Evolutionary conservation across 1,140 invertebrate genomes (phyloP), one percentile per base, ranked within the genome.

Genomic region (Bombus confusus): DNA sequence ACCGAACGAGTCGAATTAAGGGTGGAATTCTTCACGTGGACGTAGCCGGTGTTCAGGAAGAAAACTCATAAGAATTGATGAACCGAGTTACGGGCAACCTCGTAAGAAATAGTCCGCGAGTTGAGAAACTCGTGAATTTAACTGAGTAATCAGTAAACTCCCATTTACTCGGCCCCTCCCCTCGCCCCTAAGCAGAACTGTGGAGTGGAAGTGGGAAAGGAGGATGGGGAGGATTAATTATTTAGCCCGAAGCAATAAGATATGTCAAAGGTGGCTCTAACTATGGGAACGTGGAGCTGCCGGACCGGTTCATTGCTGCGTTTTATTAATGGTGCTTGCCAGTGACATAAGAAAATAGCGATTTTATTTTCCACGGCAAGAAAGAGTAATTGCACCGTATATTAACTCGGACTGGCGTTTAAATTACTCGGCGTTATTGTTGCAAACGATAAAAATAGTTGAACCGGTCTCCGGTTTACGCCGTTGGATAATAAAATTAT

Each of bases 91-190:
- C 41, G 39, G 75, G 34, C 28, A 39, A 10, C 62, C 28, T 13
- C 28, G 66, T 68, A 68, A 52, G 69, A 72, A 83, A 83, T 79
- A 79, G 82, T 87, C 80, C 31, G 52, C 76, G 39, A 76, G 82
- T 75, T 64, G 76, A 31, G 82, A 71, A 87, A 85, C 82, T 87
- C 86, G 82, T 85, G 86, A 85, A 87, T 85, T 85, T 84, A 86
- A 86, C 85, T 79, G 85, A 86, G 81, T 86, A 86, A 86, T 86
- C 85, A 84, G 85, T 86, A 84, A 86, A 86, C 85, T 86, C 75
- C 81, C 80, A 84, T 84, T 52, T 86, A 84, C 81, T 71, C 75
- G 41, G 18, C 34, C 41, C 68, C 73, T 25, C 77, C 57, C 34
- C 8, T 31, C 39, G 62, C 37, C 31, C 18, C 39, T 25, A 25